phyloP scores from a whole-genome alignment of 1,140 invertebrate species.

The Zaprionus inermis region DNA sequence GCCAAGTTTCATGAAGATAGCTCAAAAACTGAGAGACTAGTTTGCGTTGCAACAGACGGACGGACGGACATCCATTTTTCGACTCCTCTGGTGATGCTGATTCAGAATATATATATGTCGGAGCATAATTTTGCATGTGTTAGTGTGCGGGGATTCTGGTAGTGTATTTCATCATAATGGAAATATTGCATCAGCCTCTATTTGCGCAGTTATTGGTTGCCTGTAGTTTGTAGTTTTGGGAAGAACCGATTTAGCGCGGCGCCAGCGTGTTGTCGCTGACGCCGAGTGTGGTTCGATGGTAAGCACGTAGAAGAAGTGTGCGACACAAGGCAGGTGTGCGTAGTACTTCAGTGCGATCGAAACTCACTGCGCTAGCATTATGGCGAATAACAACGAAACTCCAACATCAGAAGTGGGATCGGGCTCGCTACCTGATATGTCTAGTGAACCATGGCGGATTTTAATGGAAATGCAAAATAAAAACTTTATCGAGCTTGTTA shows the following conservation, averaged over 20 bases:
- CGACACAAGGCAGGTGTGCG: background rate
- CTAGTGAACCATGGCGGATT: background rate
- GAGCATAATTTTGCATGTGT: background rate
- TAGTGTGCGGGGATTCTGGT: background rate
- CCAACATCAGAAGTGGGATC: background rate
- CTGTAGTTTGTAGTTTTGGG: slow-evolving; percentile 3
- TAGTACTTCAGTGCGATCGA: background rate
- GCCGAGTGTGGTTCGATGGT: slow-evolving; percentile 5
- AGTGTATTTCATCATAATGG: slow-evolving; percentile 5
- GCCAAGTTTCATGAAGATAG: no score
- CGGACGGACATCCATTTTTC: no score
- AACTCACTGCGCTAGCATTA: background rate
- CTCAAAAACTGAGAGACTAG: no score
- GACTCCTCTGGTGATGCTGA: no score
- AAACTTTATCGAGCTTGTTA: slow-evolving; percentile 18
- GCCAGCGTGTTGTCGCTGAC: background rate
- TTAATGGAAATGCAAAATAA: slow-evolving; percentile 16
- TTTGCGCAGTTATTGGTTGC: background rate
- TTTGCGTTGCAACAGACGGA: no score
- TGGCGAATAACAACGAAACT: background rate
- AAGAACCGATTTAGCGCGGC: no score
- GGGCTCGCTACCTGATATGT: background rate
- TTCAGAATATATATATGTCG: background rate
- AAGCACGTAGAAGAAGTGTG: background rate
- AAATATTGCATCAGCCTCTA: slow-evolving; percentile 6